Percentiles rank a stretch among this genome's conserved stretches.
phyloP scores from a whole-genome alignment of 1,140 invertebrate genomes.

The Mizuhopecten yessoensis region DNA sequence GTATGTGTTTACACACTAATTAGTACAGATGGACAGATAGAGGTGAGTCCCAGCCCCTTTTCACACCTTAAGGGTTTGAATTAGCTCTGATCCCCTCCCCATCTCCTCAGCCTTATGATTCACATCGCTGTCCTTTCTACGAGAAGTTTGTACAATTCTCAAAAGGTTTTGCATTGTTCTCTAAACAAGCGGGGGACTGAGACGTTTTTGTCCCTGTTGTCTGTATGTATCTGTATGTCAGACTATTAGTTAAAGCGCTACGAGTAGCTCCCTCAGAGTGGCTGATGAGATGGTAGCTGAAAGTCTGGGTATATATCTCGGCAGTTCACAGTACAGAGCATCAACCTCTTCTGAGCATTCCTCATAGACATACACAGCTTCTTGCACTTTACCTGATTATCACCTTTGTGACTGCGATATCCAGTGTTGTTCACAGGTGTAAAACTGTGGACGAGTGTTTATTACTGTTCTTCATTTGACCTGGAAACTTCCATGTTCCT shows the following conservation, averaged over 20 bases:
- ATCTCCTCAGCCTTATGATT: neutral
- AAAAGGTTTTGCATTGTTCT: neutral
- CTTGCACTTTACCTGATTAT: neutral
- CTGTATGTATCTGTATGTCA: neutral
- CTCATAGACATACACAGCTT: neutral
- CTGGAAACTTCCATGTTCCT: neutral
- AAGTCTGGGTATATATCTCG: neutral
- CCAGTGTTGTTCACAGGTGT: neutral
- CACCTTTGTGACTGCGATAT: neutral
- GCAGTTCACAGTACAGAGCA: neutral
- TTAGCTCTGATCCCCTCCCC: neutral
- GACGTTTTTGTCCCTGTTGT: neutral
- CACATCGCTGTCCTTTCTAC: neutral
- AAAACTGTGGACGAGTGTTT: neutral
- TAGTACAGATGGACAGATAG: conserved; percentile 3
- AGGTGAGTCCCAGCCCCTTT: conserved; percentile 22
- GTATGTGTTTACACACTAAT: neutral
- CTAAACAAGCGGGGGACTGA: neutral
- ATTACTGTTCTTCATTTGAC: neutral
- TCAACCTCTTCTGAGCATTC: neutral
- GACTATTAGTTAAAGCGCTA: neutral
- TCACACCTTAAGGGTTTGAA: conserved; percentile 28
- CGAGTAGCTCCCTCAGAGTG: neutral
- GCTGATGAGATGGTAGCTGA: neutral
- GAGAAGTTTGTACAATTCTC: neutral